Evolutionary conservation across 2,888 invertebrate genomes (phyloP).

Genomic region (Scaptomyza polygonia): DNA sequence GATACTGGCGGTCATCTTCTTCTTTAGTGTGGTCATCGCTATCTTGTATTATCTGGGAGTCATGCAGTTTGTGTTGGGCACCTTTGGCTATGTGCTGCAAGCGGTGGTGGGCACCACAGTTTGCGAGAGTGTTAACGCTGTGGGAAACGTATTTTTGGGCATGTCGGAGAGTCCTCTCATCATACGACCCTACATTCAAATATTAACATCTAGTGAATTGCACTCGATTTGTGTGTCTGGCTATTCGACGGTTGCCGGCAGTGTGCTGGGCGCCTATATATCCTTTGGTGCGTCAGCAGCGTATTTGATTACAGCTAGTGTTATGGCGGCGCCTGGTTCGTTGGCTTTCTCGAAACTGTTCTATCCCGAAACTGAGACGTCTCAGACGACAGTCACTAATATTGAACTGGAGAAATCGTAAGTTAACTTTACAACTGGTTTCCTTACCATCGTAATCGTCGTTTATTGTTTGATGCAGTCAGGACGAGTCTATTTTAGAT

Average conservation of each 20-base stretch:
- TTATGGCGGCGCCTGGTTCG: slow-evolving; percentile 97
- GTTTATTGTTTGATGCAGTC: slow-evolving; percentile 84
- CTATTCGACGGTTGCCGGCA: slow-evolving; percentile 96
- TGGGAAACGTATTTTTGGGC: slow-evolving; percentile 96
- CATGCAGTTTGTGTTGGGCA: slow-evolving; percentile 88
- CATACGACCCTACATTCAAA: slow-evolving; percentile 91
- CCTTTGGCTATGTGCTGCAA: slow-evolving; percentile 88
- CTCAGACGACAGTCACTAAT: slow-evolving; percentile 86
- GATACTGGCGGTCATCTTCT: slow-evolving; percentile 95
- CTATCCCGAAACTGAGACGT: slow-evolving; percentile 93
- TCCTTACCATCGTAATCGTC: too few relatives aligned
- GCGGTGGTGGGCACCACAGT: slow-evolving; percentile 92
- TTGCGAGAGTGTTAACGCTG: slow-evolving; percentile 95
- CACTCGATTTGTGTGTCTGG: slow-evolving; percentile 96
- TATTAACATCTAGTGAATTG: slow-evolving; percentile 93
- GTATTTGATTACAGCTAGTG: slow-evolving; percentile 94
- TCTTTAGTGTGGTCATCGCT: slow-evolving; percentile 94
- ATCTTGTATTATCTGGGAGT: slow-evolving; percentile 94
- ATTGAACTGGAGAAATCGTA: slow-evolving; percentile 87
- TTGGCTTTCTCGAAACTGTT: slow-evolving; percentile 95
- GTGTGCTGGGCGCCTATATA: slow-evolving; percentile 95
- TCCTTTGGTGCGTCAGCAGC: slow-evolving; percentile 93
- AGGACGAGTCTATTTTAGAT: slow-evolving; percentile 92
- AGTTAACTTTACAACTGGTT: slow-evolving; percentile 3
- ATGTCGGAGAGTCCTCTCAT: slow-evolving; percentile 95